Base-by-base conservation (phyloP, 2,888 invertebrate genomes). In the Noctuana brunneofusca region DNA sequence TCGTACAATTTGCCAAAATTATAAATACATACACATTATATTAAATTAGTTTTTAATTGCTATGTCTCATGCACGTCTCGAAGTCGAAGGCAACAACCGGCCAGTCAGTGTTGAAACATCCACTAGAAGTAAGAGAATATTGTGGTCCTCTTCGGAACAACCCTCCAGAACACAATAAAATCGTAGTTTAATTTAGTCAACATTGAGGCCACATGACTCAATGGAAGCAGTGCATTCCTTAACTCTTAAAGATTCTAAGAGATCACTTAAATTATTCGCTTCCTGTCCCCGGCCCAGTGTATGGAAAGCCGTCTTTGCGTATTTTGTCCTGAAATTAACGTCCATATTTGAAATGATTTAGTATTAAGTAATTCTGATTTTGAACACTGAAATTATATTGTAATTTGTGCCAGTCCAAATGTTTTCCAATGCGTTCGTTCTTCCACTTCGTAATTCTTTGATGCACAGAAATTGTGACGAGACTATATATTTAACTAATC, bases 261-360 rank as follows among this genome's bases (percentile, higher is more conserved):
- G 43, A 54, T 56, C 54, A 57, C 60, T 41, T 64, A 20, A 50
- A 64, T 54, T 58, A 63, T 66, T 65, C 65, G 60, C 54, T 60
- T 48, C 53, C 65, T 38, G 67, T 72, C 71, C 67, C 75, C 79
- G 81, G 81, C 79, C 84, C 82, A 71, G 72, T 84, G 83, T 79
- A 71, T 75, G 75, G 74, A 72, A 80, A 83, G 79, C 90, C 90
- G 87, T 89, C 88, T 89, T 62, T 83, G 78, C 82, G 76, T 89
- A 84, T 81, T 80, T 84, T 88, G 90, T 89, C 90, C 90, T 89
- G 71, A 84, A 78, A 83, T 70, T 88, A 86, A 89, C 90, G 90
- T 91, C 90, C 90, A 90, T 89, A 87, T 88, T 86, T 83, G 80
- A 84, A 86, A 87, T 87, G 81, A 85, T 88, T 89, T 87, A 89